Evolutionary conservation across 2,113 vertebrate species (phyloP).

Genomic region (Gambusia holbrooki): DNA sequence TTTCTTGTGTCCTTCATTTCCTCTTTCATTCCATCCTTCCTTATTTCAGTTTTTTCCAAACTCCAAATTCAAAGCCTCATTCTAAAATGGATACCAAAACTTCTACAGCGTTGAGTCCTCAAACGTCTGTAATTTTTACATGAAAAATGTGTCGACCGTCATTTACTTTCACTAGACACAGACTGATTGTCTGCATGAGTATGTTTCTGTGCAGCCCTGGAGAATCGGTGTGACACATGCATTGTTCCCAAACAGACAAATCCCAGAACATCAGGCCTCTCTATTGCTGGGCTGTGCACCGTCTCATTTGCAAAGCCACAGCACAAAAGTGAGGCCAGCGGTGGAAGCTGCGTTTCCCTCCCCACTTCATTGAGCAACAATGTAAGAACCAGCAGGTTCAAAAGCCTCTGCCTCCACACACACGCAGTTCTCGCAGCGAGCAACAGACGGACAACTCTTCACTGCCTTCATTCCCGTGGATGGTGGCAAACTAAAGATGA

Average conservation of each 20-base stretch:
- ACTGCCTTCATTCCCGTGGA: neutral
- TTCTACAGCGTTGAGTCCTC: no score
- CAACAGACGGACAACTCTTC: constrained; percentile 30
- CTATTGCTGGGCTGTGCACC: constrained; percentile 22
- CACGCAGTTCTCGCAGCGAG: neutral
- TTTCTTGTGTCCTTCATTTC: no score
- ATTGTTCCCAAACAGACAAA: constrained; percentile 30
- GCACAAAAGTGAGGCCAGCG: constrained; percentile 51
- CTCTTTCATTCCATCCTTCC: no score
- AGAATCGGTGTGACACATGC: constrained; percentile 35
- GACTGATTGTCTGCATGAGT: constrained; percentile 2
- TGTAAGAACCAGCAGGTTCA: constrained; percentile 50
- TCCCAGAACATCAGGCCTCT: constrained; percentile 46
- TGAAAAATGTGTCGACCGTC: no score
- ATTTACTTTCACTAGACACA: neutral
- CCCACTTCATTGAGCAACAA: constrained; percentile 64
- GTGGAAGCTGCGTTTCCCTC: constrained; percentile 36
- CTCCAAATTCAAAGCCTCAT: no score
- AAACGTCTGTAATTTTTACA: no score
- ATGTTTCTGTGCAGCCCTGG: constrained; percentile 7
- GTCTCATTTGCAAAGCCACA: constrained; percentile 17
- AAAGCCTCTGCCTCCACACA: constrained; percentile 41
- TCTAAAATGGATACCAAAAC: no score
- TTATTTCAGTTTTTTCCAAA: no score
- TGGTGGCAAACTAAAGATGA: neutral